phyloP scores from a whole-genome alignment of 2,888 invertebrate genomes.

The Tolmerus cingulatus region DNA sequence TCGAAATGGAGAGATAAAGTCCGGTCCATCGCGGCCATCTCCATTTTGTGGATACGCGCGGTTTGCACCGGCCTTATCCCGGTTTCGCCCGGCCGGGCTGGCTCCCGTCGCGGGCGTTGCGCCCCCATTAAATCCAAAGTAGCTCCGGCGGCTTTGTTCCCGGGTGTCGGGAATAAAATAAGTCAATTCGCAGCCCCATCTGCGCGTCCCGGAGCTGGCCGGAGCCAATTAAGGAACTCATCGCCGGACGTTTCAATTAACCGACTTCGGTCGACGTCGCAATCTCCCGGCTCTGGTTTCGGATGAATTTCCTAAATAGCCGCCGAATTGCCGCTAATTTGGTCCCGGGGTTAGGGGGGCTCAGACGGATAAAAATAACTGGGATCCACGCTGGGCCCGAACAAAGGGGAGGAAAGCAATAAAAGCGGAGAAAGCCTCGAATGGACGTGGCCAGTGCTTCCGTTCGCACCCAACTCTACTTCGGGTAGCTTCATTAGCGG shows the following conservation, averaged over 20 bases:
- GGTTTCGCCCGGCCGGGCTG: neutral
- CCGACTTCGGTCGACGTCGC: neutral
- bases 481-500: neutral
- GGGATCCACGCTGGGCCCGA: neutral
- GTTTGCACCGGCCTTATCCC: neutral
- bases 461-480: neutral
- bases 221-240: slow-evolving; percentile 11
- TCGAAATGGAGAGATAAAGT: neutral
- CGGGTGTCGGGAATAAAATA: slow-evolving; percentile 28
- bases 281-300: neutral
- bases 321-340: slow-evolving; percentile 7
- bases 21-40: neutral
- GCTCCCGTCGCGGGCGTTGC: neutral
- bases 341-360: neutral
- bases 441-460: neutral
- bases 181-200: slow-evolving; percentile 27
- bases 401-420: neutral
- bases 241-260: slow-evolving; percentile 35
- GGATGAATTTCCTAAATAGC: neutral
- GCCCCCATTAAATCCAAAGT: slow-evolving; percentile 22
- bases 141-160: neutral
- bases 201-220: neutral
- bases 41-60: neutral
- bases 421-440: neutral
- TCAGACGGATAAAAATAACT: slow-evolving; percentile 16